Base-by-base conservation (phyloP, 1,140 invertebrate species). In the Eufriesea mexicana region DNA sequence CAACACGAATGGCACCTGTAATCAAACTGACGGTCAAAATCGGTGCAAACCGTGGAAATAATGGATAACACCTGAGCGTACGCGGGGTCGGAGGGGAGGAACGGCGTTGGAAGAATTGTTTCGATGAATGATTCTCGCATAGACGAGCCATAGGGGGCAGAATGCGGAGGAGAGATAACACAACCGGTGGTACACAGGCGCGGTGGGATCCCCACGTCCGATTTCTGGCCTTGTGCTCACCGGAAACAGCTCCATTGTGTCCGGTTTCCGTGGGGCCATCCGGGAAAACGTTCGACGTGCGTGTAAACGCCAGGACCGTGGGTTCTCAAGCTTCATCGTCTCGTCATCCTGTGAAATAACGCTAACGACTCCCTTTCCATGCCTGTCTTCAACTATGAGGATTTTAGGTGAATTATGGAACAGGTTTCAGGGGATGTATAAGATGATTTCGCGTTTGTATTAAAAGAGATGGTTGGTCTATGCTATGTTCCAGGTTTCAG, bases 241-340 rank as follows among this genome's bases (percentile, higher is more conserved):
- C 93, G 93, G 93, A 94, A 93, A 91, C 86, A 84, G 83, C 67
- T 86, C 89, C 84, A 93, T 94, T 94, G 93, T 94, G 85, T 88
- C 84, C 89, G 86, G 90, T 92, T 94, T 94, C 93, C 93, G 93
- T 89, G 91, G 86, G 89, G 89, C 90, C 92, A 94, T 94, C 93
- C 93, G 93, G 93, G 92, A 94, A 94, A 93, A 93, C 91, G 89
- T 55, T 67, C 73, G 83, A 84, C 84, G 80, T 87, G 75, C 72
- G 64, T 79, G 76, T 42, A 80, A 78, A 83, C 80, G 28, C 9
- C 64, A 10, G 57, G 20, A 51, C 68, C 68, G 45, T 49, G 28
- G 77, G 77, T 80, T 81, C 79, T 81, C 79, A 81, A 75, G 79
- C 68, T 5, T 54, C 59, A n/a, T 71, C 67, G 25, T 54, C 49